Evolutionary conservation across 1,140 invertebrate species (phyloP), one percentile per base, ranked within the genome.

Genomic region (Asobara japonica): DNA sequence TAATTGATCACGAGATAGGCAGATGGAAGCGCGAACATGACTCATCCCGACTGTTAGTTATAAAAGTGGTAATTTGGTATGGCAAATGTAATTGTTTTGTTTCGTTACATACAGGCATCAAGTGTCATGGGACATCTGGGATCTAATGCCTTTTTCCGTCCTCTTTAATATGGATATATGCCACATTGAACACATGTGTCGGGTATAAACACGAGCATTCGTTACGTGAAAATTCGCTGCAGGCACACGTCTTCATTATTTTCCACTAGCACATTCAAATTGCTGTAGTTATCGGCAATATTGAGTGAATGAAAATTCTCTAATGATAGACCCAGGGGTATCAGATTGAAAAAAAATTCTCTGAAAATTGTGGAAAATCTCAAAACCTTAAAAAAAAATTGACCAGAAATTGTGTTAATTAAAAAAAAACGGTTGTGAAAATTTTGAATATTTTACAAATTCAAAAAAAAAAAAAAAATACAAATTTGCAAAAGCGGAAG

Each of bases 71-170:
- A 6, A 6, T 36, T 36, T 36, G 5, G 31, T 36, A 36, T 36
- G 5, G 31, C 31, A 11, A 36, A 36, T 36, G 31, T 36, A 5
- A 18, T 45, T 16, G 8, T 45, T 45, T 45, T 45, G 22, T 56
- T 56, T 56, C 25, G 25, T 56, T 56, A 25, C 51, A 3, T 11
- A 3, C 0, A 27, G 18, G 22, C 51, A 56, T 56, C 51, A 56
- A 56, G 51, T 56, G 51, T 56, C 51, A 56, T 56, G 51, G n/a
- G n/a, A 56, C 51, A 56, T 56, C 51, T 56, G 51, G 20, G 5
- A 56, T 25, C 51, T 56, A 22, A 56, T 27, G 25, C 51, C n/a
- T 56, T 27, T 25, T 56, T 56, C 18, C 18, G 18, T 56, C 4
- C 4, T 51, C 6, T 2, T 56, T 11, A 56, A 27, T 11, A 18